Evolutionary conservation across 1,140 invertebrate genomes (phyloP), one percentile per base, ranked within the genome.

Genomic region (Drosophila asahinai): DNA sequence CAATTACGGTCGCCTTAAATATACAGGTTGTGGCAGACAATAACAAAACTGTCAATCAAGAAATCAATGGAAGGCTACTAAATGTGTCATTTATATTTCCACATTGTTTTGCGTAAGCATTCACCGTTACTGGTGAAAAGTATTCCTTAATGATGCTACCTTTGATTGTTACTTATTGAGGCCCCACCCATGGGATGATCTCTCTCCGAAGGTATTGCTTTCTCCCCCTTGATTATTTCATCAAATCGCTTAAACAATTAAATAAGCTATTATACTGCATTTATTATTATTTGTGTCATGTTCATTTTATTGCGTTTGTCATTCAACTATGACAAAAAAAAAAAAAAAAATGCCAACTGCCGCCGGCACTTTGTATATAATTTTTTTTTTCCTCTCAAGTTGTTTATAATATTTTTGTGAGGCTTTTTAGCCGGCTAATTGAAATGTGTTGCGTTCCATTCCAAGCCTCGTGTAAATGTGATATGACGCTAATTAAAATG

Each of bases 401-500:
- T 54, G 48, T 25, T 60, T 42, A 33, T 49, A 74, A 51, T 43
- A 68, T 68, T 68, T 57, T 68, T 57, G 9, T 68, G 33, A 17
- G 48, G 12, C 9, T 25, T 42, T 49, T 68, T 51, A 33, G 15
- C 11, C 30, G 60, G 51, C 47, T 55, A 63, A 63, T 63, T 42
- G 48, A 62, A 36, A 36, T 62, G 48, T 63, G 33, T 19, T 70
- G 15, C 61, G 12, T 52, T 25, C 12, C 40, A 48, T 52, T 25
- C 15, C 40, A 70, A 12, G 17, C 25, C 49, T 4, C 27, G 25
- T 59, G 54, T 48, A 57, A 40, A 47, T 19, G 43, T 42, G 25
- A 49, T 42, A 45, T 40, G 25, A 22, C 17, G 71, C 38, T 52
- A 72, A 73, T 74, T 73, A 73, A 73, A 45, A 73, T 74, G 71